phyloP scores from a whole-genome alignment of 2,888 invertebrate genomes.

The Stenolophus ochropezus region DNA sequence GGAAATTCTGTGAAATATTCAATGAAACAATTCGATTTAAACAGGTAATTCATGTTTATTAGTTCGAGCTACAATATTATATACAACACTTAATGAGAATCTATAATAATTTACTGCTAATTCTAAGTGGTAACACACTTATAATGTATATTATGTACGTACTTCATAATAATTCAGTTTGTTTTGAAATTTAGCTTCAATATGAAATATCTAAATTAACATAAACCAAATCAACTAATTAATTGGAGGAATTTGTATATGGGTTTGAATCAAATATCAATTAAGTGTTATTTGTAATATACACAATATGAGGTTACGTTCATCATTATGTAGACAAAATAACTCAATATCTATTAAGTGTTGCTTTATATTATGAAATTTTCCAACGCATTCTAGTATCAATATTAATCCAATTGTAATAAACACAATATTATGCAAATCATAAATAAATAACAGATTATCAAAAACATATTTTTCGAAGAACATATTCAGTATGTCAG shows the following conservation, averaged over 20 bases:
- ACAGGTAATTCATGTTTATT: conserved; percentile 25
- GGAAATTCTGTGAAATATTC: conserved; percentile 15
- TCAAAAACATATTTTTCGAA: background rate
- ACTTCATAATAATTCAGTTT: background rate
- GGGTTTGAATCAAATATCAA: background rate
- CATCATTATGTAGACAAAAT: background rate
- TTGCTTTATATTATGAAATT: too few relatives aligned
- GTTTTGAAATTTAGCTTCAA: background rate
- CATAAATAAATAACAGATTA: too few relatives aligned
- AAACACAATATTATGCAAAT: too few relatives aligned
- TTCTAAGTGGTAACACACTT: background rate
- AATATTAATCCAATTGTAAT: too few relatives aligned
- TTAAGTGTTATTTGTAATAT: background rate
- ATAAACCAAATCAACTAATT: background rate
- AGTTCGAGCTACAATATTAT: background rate
- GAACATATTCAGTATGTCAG: too few relatives aligned
- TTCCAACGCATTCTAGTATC: too few relatives aligned
- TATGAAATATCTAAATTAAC: background rate
- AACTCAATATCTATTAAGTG: too few relatives aligned
- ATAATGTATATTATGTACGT: background rate
- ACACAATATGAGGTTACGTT: background rate
- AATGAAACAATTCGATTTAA: conserved; percentile 5
- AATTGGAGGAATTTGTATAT: conserved; percentile 1
- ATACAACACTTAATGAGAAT: background rate
- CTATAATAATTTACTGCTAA: background rate